A percentile compares a stretch with the other conserved stretches of the same genome.
These are phyloP conservation scores for Palythoa heliodiscus DNA, from an alignment of 92 coral and sea anemone genomes.

Conservation along the genomic window DNA sequence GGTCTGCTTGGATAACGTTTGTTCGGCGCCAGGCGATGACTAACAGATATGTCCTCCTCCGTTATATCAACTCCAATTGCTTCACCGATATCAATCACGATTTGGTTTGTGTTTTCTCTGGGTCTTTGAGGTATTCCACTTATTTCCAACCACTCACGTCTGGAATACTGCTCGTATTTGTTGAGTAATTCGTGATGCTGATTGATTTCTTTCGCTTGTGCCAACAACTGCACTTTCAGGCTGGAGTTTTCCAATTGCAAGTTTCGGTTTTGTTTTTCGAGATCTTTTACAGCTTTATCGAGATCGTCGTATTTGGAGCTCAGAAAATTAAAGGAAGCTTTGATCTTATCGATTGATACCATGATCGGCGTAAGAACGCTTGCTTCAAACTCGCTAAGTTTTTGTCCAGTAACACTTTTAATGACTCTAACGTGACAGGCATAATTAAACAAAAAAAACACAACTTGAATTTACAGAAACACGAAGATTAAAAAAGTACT, in stretches of 20 bases:
- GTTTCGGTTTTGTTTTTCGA: constrained; percentile 30
- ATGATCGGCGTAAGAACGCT: constrained; percentile 32
- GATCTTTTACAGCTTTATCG: constrained; percentile 31
- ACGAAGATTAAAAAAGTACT: too few relatives aligned
- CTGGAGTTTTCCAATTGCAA: constrained; percentile 34
- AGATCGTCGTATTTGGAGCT: constrained; percentile 26
- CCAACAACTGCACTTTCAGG: constrained; percentile 34
- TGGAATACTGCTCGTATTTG: constrained; percentile 40
- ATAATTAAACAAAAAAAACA: too few relatives aligned
- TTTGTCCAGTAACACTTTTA: constrained; percentile 38
- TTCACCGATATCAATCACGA: too few relatives aligned
- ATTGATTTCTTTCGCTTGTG: constrained; percentile 30
- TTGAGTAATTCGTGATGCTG: constrained; percentile 35
- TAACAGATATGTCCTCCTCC: constrained; percentile 36
- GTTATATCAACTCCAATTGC: constrained; percentile 33
- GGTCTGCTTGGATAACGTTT: constrained; percentile 42
- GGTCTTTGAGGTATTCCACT: constrained; percentile 37
- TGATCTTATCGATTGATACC: constrained; percentile 34
- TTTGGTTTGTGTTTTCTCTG: constrained; percentile 34
- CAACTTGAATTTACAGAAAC: too few relatives aligned
- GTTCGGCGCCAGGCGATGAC: constrained; percentile 47
- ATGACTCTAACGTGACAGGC: constrained; percentile 38
- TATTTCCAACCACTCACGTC: constrained; percentile 41
- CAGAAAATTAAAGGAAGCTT: constrained; percentile 4
- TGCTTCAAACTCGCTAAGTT: constrained; percentile 32